A percentile compares a stretch with the other conserved stretches of the same genome.
Evolutionary conservation across 2,888 invertebrate genomes (phyloP).

Genomic region (Onchidella celtica): DNA sequence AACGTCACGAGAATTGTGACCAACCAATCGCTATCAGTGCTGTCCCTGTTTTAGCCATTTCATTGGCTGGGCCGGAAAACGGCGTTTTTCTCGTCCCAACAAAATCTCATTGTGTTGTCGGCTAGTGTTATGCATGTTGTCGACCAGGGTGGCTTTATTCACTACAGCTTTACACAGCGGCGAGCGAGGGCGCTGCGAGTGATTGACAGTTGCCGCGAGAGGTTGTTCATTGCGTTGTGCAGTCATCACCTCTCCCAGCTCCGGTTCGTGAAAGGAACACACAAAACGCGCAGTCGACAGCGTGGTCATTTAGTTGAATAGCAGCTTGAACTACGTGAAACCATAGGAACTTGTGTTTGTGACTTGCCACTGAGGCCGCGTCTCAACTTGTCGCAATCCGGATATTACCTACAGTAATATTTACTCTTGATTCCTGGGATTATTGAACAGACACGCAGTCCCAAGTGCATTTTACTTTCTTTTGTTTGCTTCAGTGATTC

Average conservation of each 20-base stretch:
- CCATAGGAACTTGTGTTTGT: background rate
- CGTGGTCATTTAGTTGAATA: background rate
- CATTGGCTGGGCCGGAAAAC: slow-evolving; percentile 31
- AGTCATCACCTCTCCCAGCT: slow-evolving; percentile 49
- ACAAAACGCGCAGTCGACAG: slow-evolving; percentile 7
- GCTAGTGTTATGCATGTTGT: slow-evolving; percentile 42
- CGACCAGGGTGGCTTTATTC: slow-evolving; percentile 48
- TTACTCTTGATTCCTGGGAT: too few relatives aligned
- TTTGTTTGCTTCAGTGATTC: too few relatives aligned
- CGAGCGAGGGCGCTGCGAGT: slow-evolving; percentile 41
- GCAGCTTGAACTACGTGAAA: background rate
- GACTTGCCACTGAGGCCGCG: too few relatives aligned
- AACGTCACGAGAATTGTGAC: background rate
- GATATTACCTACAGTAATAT: too few relatives aligned
- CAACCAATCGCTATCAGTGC: slow-evolving; percentile 40
- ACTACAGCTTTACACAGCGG: slow-evolving; percentile 27
- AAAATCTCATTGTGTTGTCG: slow-evolving; percentile 42
- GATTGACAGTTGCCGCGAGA: slow-evolving; percentile 46
- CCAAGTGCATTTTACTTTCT: too few relatives aligned
- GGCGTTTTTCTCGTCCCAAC: background rate
- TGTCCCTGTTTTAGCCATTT: slow-evolving; percentile 24
- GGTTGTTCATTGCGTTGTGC: slow-evolving; percentile 43
- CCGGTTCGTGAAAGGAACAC: slow-evolving; percentile 22
- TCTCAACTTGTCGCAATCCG: too few relatives aligned
- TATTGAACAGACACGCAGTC: too few relatives aligned